Evolutionary conservation across 1,140 invertebrate genomes (phyloP), one percentile per base, ranked within the genome.

Genomic region (Dendroctonus valens): DNA sequence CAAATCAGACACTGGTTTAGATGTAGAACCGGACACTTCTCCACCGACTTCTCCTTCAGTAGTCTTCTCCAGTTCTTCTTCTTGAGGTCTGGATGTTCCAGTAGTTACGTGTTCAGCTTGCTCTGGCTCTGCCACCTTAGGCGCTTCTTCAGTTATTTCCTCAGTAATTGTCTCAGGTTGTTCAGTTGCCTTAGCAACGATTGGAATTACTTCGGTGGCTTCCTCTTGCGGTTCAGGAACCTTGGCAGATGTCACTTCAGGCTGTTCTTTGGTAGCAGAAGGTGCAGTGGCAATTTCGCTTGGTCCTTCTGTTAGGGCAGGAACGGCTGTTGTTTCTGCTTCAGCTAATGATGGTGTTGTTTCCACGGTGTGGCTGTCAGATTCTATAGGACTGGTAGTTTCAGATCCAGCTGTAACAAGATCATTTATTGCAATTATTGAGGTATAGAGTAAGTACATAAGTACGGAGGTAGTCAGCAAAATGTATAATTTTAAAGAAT

Each of bases 311-410:
- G 62, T 52, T 49, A 41, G 8, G 12, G 39, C 26, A 5, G 41
- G 14, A 41, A 14, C 53, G 48, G 55, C 51, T 12, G 52, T 8
- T 46, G 59, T 37, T 49, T 70, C 65, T 70, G 68, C 57, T 67
- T 68, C 61, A 41, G 62, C 50, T 49, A n/a, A 7, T 49, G 59
- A 55, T 15, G 58, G 40, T 50, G 54, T 63, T 37, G 42, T 38
- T 14, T 5, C 11, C 3, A 46, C n/a, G 26, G n/a, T 46, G 41
- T 12, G 41, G 77, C 81, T 87, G 53, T 84, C 85, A 8, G 85
- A 83, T 81, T 87, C 81, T 59, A 86, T 82, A 60, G 79, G 79
- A 51, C 59, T 69, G 8, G 68, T 72, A 68, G 72, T 64, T 60
- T 65, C 69, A 64, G 72, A 63, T 41, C 59, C 50, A 67, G 65